phyloP scores from a whole-genome alignment of 2,113 vertebrate genomes.

The Meriones unguiculatus region DNA sequence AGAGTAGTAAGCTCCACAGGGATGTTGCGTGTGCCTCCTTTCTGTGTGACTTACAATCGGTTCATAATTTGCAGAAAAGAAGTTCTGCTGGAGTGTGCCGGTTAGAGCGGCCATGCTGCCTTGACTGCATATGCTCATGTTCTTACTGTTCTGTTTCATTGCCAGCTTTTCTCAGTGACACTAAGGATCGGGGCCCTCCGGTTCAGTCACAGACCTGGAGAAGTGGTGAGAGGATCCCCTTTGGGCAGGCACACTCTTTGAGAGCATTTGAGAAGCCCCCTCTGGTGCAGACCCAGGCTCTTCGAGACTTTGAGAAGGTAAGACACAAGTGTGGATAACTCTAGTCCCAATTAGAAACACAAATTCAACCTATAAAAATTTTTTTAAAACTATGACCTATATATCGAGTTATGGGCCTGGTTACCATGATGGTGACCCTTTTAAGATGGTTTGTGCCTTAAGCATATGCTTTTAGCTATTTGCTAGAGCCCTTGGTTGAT shows the following conservation, averaged over 20 bases:
- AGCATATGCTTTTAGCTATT: neutral
- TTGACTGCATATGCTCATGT: neutral
- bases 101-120: neutral
- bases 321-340: neutral
- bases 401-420: neutral
- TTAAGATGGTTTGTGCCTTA: neutral
- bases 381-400: neutral
- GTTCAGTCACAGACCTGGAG: slow-evolving; percentile 70
- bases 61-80: neutral
- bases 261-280: slow-evolving; percentile 88
- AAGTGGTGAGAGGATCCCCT: slow-evolving; percentile 72
- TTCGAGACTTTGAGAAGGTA: slow-evolving; percentile 96
- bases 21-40: neutral
- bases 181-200: slow-evolving; percentile 81
- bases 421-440: neutral
- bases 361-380: neutral
- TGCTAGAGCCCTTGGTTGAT: neutral
- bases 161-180: slow-evolving; percentile 87
- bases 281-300: slow-evolving; percentile 90
- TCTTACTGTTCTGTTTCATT: slow-evolving; percentile 7
- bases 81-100: neutral
- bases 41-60: neutral
- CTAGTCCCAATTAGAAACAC: neutral
- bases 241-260: slow-evolving; percentile 88
- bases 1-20: neutral